phyloP scores from a whole-genome alignment of 2,797 vertebrate species.

The Spondyliosoma cantharus region DNA sequence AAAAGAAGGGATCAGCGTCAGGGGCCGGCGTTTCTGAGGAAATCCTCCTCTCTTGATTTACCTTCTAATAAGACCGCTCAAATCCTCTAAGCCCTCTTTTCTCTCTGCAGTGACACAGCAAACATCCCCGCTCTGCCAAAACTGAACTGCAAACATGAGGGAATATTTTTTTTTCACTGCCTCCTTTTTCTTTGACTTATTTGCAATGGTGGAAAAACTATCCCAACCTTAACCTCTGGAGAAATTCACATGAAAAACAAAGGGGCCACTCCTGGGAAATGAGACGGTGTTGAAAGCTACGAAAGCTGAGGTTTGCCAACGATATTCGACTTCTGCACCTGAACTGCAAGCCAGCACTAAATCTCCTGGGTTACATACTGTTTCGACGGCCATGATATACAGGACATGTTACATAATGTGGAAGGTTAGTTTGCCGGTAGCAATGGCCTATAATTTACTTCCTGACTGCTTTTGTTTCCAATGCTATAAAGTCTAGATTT shows the following conservation, averaged over 20 bases:
- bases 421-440: neutral
- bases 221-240: constrained; percentile 42
- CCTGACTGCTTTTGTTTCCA: constrained; percentile 16
- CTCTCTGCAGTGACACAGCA: constrained; percentile 28
- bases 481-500: constrained; percentile 19
- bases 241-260: constrained; percentile 43
- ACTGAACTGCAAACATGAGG: constrained; percentile 6
- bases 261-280: constrained; percentile 33
- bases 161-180: neutral
- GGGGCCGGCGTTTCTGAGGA: constrained; percentile 35
- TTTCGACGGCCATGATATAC: constrained; percentile 22
- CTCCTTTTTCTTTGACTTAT: neutral
- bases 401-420: constrained; percentile 18
- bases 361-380: constrained; percentile 9
- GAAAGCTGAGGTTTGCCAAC: constrained; percentile 32
- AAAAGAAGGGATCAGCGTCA: constrained; percentile 10
- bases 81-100: constrained; percentile 22
- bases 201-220: constrained; percentile 27
- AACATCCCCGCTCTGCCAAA: constrained; percentile 19
- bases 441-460: constrained; percentile 18
- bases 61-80: constrained; percentile 14
- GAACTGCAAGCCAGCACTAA: constrained; percentile 25
- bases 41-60: constrained; percentile 32
- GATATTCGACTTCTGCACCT: constrained; percentile 21
- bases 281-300: constrained; percentile 37